Evolutionary conservation across 2,113 vertebrate species (phyloP).

Genomic region (Callionymus lyra): DNA sequence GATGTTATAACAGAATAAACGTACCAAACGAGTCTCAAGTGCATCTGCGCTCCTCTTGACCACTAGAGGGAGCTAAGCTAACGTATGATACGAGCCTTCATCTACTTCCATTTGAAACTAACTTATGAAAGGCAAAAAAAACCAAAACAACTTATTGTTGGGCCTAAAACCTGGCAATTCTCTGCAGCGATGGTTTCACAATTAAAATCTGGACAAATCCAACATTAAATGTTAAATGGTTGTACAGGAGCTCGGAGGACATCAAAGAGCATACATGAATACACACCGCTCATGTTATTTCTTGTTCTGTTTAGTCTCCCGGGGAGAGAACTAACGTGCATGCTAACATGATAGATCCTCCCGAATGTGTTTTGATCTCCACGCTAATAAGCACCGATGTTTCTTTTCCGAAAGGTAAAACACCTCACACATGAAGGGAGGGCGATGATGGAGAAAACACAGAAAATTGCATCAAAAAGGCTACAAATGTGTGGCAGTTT

Average conservation of each 20-base stretch:
- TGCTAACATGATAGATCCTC: slow-evolving; percentile 26
- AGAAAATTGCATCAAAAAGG: slow-evolving; percentile 60
- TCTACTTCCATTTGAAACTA: background rate
- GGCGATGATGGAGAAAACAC: slow-evolving; percentile 8
- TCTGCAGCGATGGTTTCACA: slow-evolving; percentile 48
- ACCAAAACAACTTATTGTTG: background rate
- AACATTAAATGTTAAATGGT: slow-evolving; percentile 69
- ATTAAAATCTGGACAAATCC: slow-evolving; percentile 67
- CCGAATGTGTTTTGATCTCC: slow-evolving; percentile 27
- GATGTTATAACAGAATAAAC: too few relatives aligned
- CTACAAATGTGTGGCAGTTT: slow-evolving; percentile 42
- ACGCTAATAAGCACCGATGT: slow-evolving; percentile 54
- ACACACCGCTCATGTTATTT: slow-evolving; percentile 54
- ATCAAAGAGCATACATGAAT: slow-evolving; percentile 71
- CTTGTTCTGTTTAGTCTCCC: slow-evolving; percentile 69
- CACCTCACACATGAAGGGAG: slow-evolving; percentile 45
- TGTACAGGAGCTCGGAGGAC: slow-evolving; percentile 56
- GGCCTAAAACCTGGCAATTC: slow-evolving; percentile 25
- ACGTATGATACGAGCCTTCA: slow-evolving; percentile 53
- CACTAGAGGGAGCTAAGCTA: slow-evolving; percentile 97
- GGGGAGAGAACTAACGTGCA: slow-evolving; percentile 38
- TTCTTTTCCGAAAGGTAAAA: slow-evolving; percentile 55
- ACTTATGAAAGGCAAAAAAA: too few relatives aligned
- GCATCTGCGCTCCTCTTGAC: background rate
- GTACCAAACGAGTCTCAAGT: too few relatives aligned